A percentile compares a stretch with the other conserved stretches of the same genome.
Conservation (phyloP, 2,797 vertebrate genomes). For the Enoplosus armatus region DNA sequence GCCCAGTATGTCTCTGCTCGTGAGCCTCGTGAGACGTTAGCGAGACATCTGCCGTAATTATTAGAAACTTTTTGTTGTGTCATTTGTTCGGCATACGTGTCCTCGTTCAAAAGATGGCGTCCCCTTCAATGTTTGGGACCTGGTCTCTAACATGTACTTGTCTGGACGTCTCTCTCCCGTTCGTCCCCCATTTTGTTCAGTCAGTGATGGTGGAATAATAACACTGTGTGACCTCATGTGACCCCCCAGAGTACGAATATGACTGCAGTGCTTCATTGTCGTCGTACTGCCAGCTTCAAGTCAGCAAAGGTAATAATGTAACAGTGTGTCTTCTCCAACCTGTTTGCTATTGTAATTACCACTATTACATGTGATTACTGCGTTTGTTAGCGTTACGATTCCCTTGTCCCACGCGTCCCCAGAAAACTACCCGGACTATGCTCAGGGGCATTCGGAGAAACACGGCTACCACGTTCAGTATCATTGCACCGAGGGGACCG, state of each 20-base stretch:
- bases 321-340: neutral
- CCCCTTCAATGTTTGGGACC: neutral
- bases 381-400: neutral
- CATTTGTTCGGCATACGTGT: no score
- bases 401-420: neutral
- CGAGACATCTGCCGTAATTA: no score
- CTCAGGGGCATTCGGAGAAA: conserved; percentile 42
- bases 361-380: neutral
- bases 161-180: no score
- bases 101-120: no score
- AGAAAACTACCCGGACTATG: conserved; percentile 57
- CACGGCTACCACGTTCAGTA: conserved; percentile 28
- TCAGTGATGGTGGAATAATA: neutral
- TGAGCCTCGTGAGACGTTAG: no score
- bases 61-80: neutral
- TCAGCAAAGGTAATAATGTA: conserved; percentile 51
- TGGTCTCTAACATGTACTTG: neutral
- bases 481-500: conserved; percentile 27
- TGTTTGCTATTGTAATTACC: neutral
- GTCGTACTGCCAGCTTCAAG: conserved; percentile 49
- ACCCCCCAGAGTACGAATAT: conserved; percentile 62
- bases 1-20: no score
- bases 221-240: neutral
- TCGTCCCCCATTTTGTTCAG: no score
- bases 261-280: conserved; percentile 36